These are phyloP conservation scores for Bos indicus DNA, from an alignment of 2,113 vertebrate species.

Conservation along the genomic window DNA sequence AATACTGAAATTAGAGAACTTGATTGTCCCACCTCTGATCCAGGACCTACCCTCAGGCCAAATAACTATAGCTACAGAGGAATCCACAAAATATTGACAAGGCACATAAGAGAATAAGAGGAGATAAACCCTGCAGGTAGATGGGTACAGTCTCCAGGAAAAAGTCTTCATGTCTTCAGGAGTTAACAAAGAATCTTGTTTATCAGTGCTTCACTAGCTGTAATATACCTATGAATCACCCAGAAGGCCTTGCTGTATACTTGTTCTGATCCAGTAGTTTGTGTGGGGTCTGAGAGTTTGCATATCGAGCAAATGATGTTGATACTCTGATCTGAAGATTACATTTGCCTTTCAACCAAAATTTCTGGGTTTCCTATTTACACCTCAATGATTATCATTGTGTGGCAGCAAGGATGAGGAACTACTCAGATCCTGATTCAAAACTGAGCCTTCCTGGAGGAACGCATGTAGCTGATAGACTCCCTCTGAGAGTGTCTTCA, in stretches of 20 bases:
- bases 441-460: neutral
- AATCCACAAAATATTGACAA: neutral
- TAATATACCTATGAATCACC: neutral
- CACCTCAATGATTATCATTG: neutral
- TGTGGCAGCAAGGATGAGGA: neutral
- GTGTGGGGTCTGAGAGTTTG: neutral
- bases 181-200: neutral
- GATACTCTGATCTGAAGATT: neutral
- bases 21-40: neutral
- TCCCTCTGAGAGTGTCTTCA: neutral
- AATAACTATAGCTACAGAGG: neutral
- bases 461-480: neutral
- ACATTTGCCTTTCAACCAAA: neutral
- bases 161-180: neutral
- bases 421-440: neutral
- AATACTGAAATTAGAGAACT: neutral
- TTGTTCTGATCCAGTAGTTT: neutral
- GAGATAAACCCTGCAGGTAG: too few species aligned
- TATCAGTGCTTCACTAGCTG: neutral
- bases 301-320: neutral
- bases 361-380: neutral
- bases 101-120: neutral
- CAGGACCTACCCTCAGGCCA: rapidly evolving
- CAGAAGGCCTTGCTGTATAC: neutral
- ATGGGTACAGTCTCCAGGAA: neutral